Percentiles rank a stretch among this genome's conserved stretches.
phyloP scores from a whole-genome alignment of 2,888 invertebrate species.

The Drosophila villosipedis region DNA sequence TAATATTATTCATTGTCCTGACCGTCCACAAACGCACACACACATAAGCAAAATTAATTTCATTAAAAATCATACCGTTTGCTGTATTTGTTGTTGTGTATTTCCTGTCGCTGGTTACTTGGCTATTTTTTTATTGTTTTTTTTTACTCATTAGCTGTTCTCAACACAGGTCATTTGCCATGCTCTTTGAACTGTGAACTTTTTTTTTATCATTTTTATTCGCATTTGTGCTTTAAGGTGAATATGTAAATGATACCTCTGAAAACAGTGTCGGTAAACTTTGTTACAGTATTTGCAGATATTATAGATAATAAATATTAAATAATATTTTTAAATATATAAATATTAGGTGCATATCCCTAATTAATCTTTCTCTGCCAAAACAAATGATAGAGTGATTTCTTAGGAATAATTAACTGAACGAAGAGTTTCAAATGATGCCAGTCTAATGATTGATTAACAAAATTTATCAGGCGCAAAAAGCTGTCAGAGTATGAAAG shows the following conservation, averaged over 20 bases:
- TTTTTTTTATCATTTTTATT: background rate
- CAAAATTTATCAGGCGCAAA: background rate
- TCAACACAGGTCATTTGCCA: constrained; percentile 32
- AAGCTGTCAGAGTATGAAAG: constrained; percentile 11
- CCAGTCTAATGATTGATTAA: constrained; percentile 17
- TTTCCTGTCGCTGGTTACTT: constrained; percentile 22
- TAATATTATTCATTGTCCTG: constrained; percentile 52
- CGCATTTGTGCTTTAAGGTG: background rate
- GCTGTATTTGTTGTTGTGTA: constrained; percentile 10
- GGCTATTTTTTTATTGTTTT: constrained; percentile 8
- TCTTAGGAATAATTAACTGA: background rate
- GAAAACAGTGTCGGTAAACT: background rate
- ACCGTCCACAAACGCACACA: constrained; percentile 13
- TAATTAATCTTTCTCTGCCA: background rate
- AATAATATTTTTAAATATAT: background rate
- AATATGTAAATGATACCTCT: constrained; percentile 1
- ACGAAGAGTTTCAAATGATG: background rate
- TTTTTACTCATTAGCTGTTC: constrained; percentile 39
- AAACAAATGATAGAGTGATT: background rate
- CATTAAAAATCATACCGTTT: constrained; percentile 39
- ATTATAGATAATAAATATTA: background rate
- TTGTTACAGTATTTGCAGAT: background rate
- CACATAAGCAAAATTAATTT: constrained; percentile 32
- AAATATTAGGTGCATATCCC: background rate
- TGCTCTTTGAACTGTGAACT: constrained; percentile 42